phyloP scores from a whole-genome alignment of 2,888 invertebrate genomes.

The Monoplex corrugatus region DNA sequence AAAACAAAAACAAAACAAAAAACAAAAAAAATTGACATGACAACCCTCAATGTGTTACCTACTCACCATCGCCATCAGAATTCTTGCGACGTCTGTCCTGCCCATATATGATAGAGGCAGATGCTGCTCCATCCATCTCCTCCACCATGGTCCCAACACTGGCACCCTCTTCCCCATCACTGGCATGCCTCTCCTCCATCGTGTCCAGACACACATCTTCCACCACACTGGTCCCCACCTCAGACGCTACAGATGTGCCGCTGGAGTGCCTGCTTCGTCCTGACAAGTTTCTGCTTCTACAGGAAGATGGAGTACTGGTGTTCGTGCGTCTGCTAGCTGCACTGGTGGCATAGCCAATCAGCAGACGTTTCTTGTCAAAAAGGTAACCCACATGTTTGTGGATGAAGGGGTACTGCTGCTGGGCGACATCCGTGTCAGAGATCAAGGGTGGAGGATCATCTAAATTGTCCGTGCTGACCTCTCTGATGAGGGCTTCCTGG shows the following conservation, averaged over 20 bases:
- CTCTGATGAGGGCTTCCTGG: constrained; percentile 66
- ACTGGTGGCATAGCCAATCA: constrained; percentile 33
- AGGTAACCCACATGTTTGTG: constrained; percentile 55
- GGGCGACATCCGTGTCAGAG: not conserved
- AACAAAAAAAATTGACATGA: too few species aligned
- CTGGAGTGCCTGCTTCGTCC: constrained; percentile 2
- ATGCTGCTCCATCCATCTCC: not conserved
- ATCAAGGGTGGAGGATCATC: not conserved
- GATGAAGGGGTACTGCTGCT: constrained; percentile 56
- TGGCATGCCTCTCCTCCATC: not conserved
- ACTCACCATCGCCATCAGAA: constrained; percentile 49
- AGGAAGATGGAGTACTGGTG: constrained; percentile 18
- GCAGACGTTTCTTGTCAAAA: constrained; percentile 55
- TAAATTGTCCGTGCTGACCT: constrained; percentile 54
- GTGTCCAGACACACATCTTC: not conserved
- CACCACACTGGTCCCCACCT: constrained; percentile 34
- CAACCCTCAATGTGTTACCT: too few species aligned
- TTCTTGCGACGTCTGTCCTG: constrained; percentile 45
- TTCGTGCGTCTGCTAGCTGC: not conserved
- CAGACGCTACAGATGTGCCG: not conserved
- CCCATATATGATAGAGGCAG: not conserved
- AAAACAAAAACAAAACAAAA: too few species aligned
- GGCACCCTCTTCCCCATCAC: not conserved
- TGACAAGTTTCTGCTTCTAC: constrained; percentile 4
- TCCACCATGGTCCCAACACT: not conserved